A percentile compares a stretch with the other conserved stretches of the same genome.
These are phyloP conservation scores for Cylloceria caligata DNA, from an alignment of 2,888 invertebrate species.

Conservation along the genomic window DNA sequence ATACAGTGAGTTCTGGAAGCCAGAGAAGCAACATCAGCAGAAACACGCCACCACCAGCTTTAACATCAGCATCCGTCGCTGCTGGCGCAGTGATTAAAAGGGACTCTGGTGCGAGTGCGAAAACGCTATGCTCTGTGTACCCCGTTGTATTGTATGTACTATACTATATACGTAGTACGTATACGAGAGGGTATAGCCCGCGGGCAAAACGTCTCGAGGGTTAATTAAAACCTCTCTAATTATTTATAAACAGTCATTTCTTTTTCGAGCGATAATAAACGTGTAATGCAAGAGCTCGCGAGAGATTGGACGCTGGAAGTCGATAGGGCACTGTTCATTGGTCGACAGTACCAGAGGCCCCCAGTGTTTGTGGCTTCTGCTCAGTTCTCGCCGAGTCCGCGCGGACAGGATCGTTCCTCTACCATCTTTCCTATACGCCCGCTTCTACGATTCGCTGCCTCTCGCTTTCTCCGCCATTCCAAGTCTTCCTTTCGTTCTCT, in stretches of 20 bases:
- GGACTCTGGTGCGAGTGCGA: constrained; percentile 51
- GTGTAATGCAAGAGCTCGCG: constrained; percentile 75
- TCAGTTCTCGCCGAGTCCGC: constrained; percentile 72
- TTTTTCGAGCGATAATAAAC: constrained; percentile 81
- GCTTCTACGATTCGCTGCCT: constrained; percentile 26
- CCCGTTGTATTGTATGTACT: constrained; percentile 12
- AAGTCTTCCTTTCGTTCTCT: constrained; percentile 30
- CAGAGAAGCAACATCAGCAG: constrained; percentile 27
- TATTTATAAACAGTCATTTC: constrained; percentile 84
- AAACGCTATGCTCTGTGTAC: constrained; percentile 4
- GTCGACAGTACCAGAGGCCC: constrained; percentile 65
- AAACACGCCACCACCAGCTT: constrained; percentile 35
- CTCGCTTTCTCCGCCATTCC: constrained; percentile 20
- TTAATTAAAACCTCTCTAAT: constrained; percentile 85
- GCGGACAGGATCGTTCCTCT: constrained; percentile 71
- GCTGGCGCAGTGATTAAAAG: constrained; percentile 78
- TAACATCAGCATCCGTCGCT: constrained; percentile 50
- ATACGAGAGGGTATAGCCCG: constrained; percentile 73
- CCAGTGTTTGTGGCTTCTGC: constrained; percentile 40
- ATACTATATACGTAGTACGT: constrained; percentile 54
- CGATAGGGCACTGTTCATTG: constrained; percentile 68
- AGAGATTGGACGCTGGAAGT: constrained; percentile 74
- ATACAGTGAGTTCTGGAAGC: constrained; percentile 38
- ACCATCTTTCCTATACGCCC: constrained; percentile 70
- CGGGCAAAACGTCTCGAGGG: constrained; percentile 80